These are phyloP conservation scores for Drosophila sp. DNA, from an alignment of 1,140 invertebrate species.

Conservation along the genomic window DNA sequence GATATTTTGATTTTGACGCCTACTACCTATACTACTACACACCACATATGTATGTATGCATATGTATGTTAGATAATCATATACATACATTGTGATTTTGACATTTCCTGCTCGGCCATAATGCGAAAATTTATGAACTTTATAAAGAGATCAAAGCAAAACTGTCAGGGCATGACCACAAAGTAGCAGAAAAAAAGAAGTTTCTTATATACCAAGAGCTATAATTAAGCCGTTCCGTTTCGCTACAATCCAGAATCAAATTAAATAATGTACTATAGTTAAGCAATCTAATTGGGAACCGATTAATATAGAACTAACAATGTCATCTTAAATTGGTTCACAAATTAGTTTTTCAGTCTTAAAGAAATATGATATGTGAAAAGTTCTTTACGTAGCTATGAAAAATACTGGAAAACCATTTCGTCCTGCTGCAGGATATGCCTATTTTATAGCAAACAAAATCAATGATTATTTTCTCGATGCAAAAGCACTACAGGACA, in stretches of 20 bases:
- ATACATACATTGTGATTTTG: constrained; percentile 23
- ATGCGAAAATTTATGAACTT: constrained; percentile 8
- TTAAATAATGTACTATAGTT: background rate
- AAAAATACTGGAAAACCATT: too few relatives aligned
- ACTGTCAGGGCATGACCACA: background rate
- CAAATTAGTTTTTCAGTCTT: too few relatives aligned
- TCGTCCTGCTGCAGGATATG: too few relatives aligned
- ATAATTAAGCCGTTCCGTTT: background rate
- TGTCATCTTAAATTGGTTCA: too few relatives aligned
- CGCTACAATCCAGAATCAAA: background rate
- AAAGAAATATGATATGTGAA: too few relatives aligned
- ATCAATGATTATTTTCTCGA: too few relatives aligned
- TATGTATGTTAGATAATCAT: constrained; percentile 17
- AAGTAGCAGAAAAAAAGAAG: background rate
- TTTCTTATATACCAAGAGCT: background rate
- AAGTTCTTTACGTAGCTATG: too few relatives aligned
- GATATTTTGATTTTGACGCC: constrained; percentile 57
- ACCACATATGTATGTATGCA: background rate
- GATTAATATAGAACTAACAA: too few relatives aligned
- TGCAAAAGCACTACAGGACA: too few relatives aligned
- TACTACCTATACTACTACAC: constrained; percentile 29
- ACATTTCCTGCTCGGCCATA: constrained; percentile 45
- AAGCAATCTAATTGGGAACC: background rate
- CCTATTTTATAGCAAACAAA: too few relatives aligned
- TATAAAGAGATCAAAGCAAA: background rate